Evolutionary conservation across 2,888 invertebrate genomes (phyloP), one percentile per base, ranked within the genome.

Genomic region (Xestia sexstrigata): DNA sequence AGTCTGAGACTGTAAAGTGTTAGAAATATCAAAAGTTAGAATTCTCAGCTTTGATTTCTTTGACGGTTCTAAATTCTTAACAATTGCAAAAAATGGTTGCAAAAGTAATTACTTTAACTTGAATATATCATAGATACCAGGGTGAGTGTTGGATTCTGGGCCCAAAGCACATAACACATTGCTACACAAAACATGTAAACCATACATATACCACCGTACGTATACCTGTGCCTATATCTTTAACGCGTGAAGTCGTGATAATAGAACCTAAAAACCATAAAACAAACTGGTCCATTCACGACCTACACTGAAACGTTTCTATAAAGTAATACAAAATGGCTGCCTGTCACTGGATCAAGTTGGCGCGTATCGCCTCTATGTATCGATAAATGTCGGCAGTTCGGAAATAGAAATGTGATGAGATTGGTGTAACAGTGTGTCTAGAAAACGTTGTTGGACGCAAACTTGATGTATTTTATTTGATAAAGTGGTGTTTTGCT

Each of bases 341-440:
- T 30, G 55, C 45, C 35, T 23, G 45, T 15, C 7, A 30, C 60
- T 49, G 39, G 20, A 60, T 73, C 60, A 47, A 39, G 62, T n/a
- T 66, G 47, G 39, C 52, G 49, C 42, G 63, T 52, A 66, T 81
- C 66, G 63, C 70, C 58, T 69, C 78, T 69, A 23, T 71, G 81
- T 70, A 72, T 11, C 62, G 63, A 79, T 79, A 84, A 82, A 82
- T 79, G 84, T 82, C 67, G 42, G 1, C 39, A 58, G 72, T 47
- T 62, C 60, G 58, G 84, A 79, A 84, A 82, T 79, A 70, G 70
- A 74, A 84, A 84, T 79, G 67, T 84, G 49, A 70, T n/a, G 63
- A 68, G 74, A 71, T 84, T 52, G 45, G 49, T 74, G 70, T 55
- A 17, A 58, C 60, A 30, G 30, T 60, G 30, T 26, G 17, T 47